Percentiles rank a stretch among this genome's conserved stretches.
phyloP scores from a whole-genome alignment of 2,888 invertebrate genomes.

The Chrysopilus asiliformis region DNA sequence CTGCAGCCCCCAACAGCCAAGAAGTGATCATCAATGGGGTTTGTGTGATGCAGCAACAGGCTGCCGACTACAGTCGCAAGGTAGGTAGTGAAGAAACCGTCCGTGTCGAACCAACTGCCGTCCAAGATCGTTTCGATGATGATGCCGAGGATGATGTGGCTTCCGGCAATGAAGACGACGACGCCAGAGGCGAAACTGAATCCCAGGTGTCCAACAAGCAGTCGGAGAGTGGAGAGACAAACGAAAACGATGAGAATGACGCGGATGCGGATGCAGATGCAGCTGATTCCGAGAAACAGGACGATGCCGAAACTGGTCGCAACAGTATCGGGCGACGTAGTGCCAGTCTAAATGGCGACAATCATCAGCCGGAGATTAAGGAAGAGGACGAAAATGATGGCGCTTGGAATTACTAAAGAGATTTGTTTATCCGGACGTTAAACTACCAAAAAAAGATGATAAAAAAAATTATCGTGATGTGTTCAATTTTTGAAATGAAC shows the following conservation, averaged over 20 bases:
- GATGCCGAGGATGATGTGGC: conserved; percentile 34
- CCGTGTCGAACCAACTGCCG: conserved; percentile 63
- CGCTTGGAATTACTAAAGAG: conserved; percentile 11
- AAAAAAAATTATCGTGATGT: conserved; percentile 8
- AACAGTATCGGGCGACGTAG: neutral
- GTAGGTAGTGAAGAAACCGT: conserved; percentile 28
- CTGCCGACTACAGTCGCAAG: conserved; percentile 50
- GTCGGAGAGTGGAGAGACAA: conserved; percentile 6
- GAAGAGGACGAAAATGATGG: conserved; percentile 11
- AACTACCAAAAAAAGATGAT: conserved; percentile 2
- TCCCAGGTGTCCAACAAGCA: conserved; percentile 11
- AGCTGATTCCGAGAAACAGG: conserved; percentile 8
- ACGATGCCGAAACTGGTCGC: conserved; percentile 4
- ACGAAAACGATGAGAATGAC: conserved; percentile 6
- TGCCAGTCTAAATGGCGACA: neutral
- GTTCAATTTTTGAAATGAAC: too few relatives aligned
- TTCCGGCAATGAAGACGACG: conserved; percentile 18
- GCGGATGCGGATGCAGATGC: conserved; percentile 1
- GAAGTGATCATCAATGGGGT: conserved; percentile 90
- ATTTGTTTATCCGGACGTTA: too few relatives aligned
- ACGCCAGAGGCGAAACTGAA: conserved; percentile 17
- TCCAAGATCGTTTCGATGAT: conserved; percentile 45
- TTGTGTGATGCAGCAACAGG: conserved; percentile 77
- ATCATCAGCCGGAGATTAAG: neutral
- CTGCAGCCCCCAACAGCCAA: conserved; percentile 32